Conservation (phyloP, 2,113 vertebrate genomes). For the Phylloscopus trochilus region DNA sequence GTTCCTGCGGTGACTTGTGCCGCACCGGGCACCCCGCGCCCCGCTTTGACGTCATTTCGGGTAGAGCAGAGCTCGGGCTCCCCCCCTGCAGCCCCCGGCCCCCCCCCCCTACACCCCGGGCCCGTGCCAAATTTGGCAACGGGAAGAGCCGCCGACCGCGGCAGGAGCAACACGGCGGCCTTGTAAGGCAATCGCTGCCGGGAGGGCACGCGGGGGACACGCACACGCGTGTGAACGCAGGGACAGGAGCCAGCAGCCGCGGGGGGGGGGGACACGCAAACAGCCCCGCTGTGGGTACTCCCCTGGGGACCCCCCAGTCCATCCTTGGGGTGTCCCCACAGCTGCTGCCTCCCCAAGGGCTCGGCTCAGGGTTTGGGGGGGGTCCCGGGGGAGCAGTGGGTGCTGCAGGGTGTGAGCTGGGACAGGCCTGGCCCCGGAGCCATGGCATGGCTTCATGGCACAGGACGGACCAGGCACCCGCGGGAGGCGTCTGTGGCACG, state of each 20-base stretch:
- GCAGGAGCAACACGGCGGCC: background rate
- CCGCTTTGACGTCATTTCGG: constrained; percentile 40
- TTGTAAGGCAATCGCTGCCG: constrained; percentile 22
- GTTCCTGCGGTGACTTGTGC: constrained; percentile 8
- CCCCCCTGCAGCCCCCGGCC: background rate
- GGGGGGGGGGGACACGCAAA: rapidly evolving
- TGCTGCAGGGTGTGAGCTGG: background rate
- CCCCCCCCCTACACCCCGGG: background rate
- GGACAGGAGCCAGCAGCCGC: rapidly evolving
- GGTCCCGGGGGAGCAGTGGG: rapidly evolving
- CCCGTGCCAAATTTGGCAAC: constrained; percentile 29
- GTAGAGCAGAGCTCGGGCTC: background rate
- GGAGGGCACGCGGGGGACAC: background rate
- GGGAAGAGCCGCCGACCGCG: background rate
- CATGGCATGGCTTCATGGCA: rapidly evolving
- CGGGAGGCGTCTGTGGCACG: background rate
- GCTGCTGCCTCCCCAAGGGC: background rate
- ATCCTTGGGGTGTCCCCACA: rapidly evolving
- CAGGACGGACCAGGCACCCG: rapidly evolving
- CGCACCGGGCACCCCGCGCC: background rate
- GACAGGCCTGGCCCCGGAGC: background rate
- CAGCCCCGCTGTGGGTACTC: rapidly evolving
- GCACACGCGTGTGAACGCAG: background rate
- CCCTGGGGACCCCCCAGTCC: background rate
- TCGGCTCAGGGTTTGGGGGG: background rate